Conservation (phyloP, 2,113 vertebrate genomes). For the Empidonax alnorum region DNA sequence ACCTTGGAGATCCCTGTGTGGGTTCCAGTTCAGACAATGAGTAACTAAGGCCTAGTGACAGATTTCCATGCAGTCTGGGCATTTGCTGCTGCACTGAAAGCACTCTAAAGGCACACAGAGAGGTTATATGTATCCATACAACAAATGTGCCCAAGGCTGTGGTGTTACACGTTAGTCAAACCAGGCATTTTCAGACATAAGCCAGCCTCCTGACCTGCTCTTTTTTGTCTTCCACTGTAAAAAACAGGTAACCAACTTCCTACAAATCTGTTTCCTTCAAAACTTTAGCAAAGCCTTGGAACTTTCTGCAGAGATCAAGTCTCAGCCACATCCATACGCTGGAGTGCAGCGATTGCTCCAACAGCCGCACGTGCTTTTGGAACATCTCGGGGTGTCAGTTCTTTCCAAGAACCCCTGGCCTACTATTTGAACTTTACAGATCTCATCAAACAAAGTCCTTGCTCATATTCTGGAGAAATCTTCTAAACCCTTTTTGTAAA, state of each 20-base stretch:
- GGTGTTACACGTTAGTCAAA: background rate
- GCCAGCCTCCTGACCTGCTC: background rate
- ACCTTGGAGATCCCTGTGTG: background rate
- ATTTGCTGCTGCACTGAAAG: too few species aligned
- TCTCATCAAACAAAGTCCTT: background rate
- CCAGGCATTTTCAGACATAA: fast-evolving
- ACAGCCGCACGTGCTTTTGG: background rate
- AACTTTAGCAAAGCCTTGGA: background rate
- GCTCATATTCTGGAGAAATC: background rate
- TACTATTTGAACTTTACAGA: background rate
- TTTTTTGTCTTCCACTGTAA: background rate
- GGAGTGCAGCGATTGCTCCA: background rate
- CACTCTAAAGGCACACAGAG: background rate
- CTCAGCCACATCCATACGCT: background rate
- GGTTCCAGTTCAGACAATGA: background rate
- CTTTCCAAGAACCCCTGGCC: background rate
- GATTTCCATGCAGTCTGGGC: background rate
- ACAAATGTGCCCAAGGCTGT: fast-evolving
- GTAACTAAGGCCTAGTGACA: background rate
- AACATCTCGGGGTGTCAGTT: background rate
- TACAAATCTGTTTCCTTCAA: background rate
- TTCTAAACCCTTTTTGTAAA: background rate
- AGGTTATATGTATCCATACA: fast-evolving
- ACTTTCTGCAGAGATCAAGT: fast-evolving
- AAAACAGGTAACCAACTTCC: background rate